phyloP scores from a whole-genome alignment of 2,113 vertebrate genomes.

The Solea senegalensis region DNA sequence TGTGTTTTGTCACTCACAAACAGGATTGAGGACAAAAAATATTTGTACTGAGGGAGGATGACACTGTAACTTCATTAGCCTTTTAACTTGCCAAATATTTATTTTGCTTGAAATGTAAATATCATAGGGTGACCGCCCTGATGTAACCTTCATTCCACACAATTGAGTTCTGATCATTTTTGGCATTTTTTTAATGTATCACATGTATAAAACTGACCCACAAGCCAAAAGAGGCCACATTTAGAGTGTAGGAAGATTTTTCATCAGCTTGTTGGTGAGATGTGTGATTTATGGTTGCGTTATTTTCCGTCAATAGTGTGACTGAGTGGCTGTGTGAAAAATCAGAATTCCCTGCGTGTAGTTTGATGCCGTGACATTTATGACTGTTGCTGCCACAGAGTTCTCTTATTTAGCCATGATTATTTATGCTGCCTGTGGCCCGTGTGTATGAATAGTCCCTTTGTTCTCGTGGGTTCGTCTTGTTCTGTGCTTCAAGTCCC shows the following conservation, averaged over 20 bases:
- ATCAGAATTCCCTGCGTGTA: background rate
- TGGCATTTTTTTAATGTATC: background rate
- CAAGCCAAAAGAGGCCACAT: background rate
- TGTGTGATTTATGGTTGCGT: background rate
- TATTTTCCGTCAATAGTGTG: background rate
- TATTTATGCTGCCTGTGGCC: conserved; percentile 59
- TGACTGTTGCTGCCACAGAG: conserved; percentile 40
- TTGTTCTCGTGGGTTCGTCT: conserved; percentile 53
- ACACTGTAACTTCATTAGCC: background rate
- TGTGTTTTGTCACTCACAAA: background rate
- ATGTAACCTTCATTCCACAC: background rate
- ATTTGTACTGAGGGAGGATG: conserved; percentile 6
- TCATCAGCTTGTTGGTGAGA: background rate
- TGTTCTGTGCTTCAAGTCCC: conserved; percentile 32
- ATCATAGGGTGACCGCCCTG: background rate
- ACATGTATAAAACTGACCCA: background rate
- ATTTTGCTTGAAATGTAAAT: conserved; percentile 5
- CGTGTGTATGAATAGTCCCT: conserved; percentile 63
- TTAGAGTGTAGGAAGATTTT: background rate
- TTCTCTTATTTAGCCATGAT: conserved; percentile 43
- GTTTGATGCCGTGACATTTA: conserved; percentile 5
- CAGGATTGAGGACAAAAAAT: background rate
- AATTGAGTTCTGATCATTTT: background rate
- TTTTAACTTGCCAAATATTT: background rate
- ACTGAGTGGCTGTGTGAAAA: background rate